These are phyloP conservation scores for Drosophila pandora DNA, from an alignment of 1,140 invertebrate species.

Conservation along the genomic window DNA sequence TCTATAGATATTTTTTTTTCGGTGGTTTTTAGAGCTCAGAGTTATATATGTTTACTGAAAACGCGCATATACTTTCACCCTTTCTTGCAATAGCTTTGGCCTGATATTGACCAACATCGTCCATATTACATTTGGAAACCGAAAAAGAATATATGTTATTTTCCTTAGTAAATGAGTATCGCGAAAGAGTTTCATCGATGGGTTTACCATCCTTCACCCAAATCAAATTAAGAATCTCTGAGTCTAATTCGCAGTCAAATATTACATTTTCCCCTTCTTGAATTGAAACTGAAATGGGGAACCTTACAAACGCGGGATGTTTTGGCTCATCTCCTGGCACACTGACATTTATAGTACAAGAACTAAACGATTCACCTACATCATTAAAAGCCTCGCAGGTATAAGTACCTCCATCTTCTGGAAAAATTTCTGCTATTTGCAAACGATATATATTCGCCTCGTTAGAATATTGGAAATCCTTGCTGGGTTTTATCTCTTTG, in stretches of 20 bases:
- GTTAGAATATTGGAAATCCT: conserved; percentile 97
- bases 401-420: conserved; percentile 94
- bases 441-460: conserved; percentile 96
- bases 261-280: conserved; percentile 91
- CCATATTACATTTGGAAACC: conserved; percentile 89
- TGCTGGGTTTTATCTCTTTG: conserved; percentile 97
- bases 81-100: conserved; percentile 94
- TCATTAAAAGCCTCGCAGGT: conserved; percentile 98
- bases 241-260: conserved; percentile 85
- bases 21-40: conserved; percentile 35
- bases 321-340: conserved; percentile 94
- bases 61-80: conserved; percentile 91
- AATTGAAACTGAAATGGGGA: conserved; percentile 94
- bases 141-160: conserved; percentile 90
- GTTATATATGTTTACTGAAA: conserved; percentile 91
- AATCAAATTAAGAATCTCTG: conserved; percentile 86
- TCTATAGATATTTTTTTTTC: conserved; percentile 2
- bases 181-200: conserved; percentile 89
- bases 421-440: conserved; percentile 96
- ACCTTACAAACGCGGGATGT: conserved; percentile 93
- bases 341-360: conserved; percentile 92
- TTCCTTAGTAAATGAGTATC: conserved; percentile 93
- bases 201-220: conserved; percentile 97
- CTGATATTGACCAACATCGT: conserved; percentile 95
- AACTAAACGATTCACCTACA: conserved; percentile 95